Evolutionary conservation across 2,113 vertebrate genomes (phyloP), one percentile per base, ranked within the genome.

Genomic region (Bos javanicus): DNA sequence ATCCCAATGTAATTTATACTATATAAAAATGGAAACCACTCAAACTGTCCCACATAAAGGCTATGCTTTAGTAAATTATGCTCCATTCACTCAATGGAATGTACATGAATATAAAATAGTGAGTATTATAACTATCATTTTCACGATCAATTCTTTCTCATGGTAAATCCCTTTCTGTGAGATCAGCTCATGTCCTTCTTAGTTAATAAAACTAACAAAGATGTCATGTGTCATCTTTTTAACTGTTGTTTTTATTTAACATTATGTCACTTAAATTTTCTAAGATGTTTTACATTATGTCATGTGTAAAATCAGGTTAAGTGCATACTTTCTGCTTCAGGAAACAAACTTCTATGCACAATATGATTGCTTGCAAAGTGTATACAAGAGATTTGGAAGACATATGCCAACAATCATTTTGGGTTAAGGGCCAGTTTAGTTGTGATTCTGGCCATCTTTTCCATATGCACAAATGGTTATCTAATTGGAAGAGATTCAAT

Each of bases 11-110:
- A 96, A 96, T 98, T 95, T 98, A 90, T 97, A 84, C 90, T 93
- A n/a, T 87, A 91, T 95, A 95, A 96, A 97, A 97, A 94, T 91
- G 81, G 62, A 98, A 97, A 91, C 57, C 86, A 96, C 86, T 96
- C 76, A 95, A 94, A 91, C 71, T 97, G 60, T 98, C 57, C 96
- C 90, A 50, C 56, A 86, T 87, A 89, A 96, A 87, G 81, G 82
- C 60, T 78, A 81, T 88, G 56, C 67, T 95, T 94, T 93, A 87
- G 91, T 97, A 97, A 97, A 98, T 97, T 95, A 94, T 46, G 25
- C 50, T 87, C 82, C 56, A 95, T 62, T 97, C 91, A 92, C 33
- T 95, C 87, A 46, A 67, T 95, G 43, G 62, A 86, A 89, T 94
- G 92, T 82, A 88, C 14, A 50, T 90, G 83, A 94, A 96, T 95